Base-by-base conservation (phyloP, 2,797 vertebrate genomes). In the Rousettus madagascariensis region DNA sequence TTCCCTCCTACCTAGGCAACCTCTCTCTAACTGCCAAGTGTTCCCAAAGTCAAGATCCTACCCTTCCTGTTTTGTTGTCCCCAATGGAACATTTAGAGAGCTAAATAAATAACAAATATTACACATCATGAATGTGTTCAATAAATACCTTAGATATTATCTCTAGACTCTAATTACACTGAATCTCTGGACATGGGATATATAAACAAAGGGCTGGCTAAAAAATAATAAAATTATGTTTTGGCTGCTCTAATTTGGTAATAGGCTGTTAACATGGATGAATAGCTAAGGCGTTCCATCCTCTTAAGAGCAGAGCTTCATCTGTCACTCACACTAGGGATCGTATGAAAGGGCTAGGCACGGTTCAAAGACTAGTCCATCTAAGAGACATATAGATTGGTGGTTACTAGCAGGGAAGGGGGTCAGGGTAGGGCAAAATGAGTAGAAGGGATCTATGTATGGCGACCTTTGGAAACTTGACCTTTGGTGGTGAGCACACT, bases 61-160 rank as follows among this genome's bases (percentile, higher is more conserved):
- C n/a, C 61, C 41, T 57, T 72, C 92, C 66, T 88, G 33, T 80
- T 95, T 63, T 79, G 46, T 53, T 90, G 61, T 93, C 89, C 85
- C 43, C 38, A 46, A 33, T 77, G 51, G 92, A 96, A 93, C 85
- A 83, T 88, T 68, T 86, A 79, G 65, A 92, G 86, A 93, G 61
- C 69, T 96, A 97, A 97, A 94, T 87, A 96, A 95, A 97, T 97
- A 97, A 91, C 78, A 96, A 95, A 95, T 87, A 93, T 83, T 65
- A 66, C 75, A 91, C 13, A 96, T 82, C 78, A 75, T 66, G 68
- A 95, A 66, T 66, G 65, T 71, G 63, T 85, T 93, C 82, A 78
- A 90, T 89, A 97, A 96, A 96, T 96, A 77, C 89, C 80, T 96
- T 41, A 22, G 83, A 53, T 95, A 91, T 93, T 96, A 92, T 74